A percentile compares a stretch with the other conserved stretches of the same genome.
Evolutionary conservation across 2,113 vertebrate genomes (phyloP).

Genomic region (Anoplopoma fimbria): DNA sequence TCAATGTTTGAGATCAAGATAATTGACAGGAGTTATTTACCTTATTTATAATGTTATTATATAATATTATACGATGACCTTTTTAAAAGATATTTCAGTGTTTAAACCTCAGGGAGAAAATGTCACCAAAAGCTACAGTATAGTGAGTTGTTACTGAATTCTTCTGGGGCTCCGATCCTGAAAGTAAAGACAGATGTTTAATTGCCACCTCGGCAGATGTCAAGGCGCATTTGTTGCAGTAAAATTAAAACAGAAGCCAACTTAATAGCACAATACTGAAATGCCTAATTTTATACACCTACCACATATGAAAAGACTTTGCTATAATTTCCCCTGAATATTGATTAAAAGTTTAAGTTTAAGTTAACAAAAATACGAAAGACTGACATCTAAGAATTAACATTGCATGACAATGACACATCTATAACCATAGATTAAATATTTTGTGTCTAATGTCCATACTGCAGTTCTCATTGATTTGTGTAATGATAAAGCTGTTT

Average conservation of each 20-base stretch:
- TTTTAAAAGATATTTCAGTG: neutral
- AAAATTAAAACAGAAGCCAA: constrained; percentile 11
- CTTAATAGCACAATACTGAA: neutral
- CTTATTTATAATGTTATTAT: neutral
- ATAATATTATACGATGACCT: neutral
- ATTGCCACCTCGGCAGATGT: constrained; percentile 33
- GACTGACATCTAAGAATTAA: neutral
- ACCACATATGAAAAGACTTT: neutral
- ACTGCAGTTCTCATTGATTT: neutral
- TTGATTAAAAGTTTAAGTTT: no score
- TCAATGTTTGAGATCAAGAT: neutral
- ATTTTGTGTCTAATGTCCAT: neutral
- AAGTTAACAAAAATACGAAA: neutral
- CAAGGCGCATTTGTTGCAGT: constrained; percentile 25
- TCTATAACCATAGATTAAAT: neutral
- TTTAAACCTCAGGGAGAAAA: neutral
- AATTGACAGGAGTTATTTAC: neutral
- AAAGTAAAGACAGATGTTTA: constrained; percentile 34
- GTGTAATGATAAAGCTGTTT: neutral
- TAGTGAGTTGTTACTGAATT: neutral
- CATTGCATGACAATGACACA: neutral
- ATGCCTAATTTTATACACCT: neutral
- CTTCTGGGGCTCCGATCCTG: neutral
- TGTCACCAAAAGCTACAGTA: no score
- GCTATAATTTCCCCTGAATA: no score